Conservation (phyloP, 2,888 invertebrate species). For the Orthosia gracilis region DNA sequence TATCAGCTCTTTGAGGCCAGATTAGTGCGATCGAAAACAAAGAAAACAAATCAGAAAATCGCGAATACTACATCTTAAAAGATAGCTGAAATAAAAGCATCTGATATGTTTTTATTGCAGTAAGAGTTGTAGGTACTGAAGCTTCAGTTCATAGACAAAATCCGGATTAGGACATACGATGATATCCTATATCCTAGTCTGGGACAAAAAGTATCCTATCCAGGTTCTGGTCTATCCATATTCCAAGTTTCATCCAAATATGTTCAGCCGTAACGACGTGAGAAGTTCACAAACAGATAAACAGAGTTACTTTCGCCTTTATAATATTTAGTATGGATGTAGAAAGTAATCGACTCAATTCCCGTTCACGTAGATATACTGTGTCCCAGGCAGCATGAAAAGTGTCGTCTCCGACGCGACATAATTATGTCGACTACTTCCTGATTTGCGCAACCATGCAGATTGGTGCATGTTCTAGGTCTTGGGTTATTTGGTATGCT, state of each 20-base stretch:
- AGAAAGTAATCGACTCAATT: constrained; percentile 66
- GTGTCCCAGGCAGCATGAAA: constrained; percentile 45
- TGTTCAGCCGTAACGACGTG: no score
- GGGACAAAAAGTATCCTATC: no score
- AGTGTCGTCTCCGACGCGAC: constrained; percentile 38
- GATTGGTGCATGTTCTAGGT: constrained; percentile 31
- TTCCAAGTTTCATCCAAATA: no score
- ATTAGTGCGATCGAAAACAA: background rate
- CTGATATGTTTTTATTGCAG: background rate
- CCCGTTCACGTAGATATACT: constrained; percentile 34
- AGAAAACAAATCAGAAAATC: background rate
- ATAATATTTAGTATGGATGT: constrained; percentile 15
- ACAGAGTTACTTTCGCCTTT: no score
- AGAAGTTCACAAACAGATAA: no score
- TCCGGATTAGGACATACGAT: no score
- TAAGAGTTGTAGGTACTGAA: background rate
- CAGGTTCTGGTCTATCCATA: no score
- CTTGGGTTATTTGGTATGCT: constrained; percentile 22
- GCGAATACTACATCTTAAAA: background rate
- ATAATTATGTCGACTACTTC: constrained; percentile 37
- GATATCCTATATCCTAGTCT: no score
- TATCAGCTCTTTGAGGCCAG: constrained; percentile 4
- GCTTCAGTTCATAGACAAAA: no score
- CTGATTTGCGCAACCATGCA: constrained; percentile 38
- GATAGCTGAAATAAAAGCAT: background rate